phyloP scores from a whole-genome alignment of 2,797 vertebrate genomes.

The Loris lydekkerianus region DNA sequence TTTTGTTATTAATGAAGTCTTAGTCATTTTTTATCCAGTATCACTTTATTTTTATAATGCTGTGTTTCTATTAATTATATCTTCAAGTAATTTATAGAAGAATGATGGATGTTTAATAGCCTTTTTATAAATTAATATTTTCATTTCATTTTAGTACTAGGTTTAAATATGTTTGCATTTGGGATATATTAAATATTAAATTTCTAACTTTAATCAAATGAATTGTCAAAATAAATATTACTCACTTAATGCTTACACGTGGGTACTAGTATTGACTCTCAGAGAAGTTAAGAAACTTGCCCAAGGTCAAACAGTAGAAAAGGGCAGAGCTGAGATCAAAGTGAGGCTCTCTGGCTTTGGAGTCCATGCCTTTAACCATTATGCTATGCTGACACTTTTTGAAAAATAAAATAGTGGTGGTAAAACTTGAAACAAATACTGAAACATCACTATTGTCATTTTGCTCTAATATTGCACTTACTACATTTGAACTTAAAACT shows the following conservation, averaged over 20 bases:
- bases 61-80: constrained; percentile 50
- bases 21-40: constrained; percentile 1
- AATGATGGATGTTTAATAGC: constrained; percentile 3
- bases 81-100: constrained; percentile 22
- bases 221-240: background rate
- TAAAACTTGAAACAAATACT: constrained; percentile 22
- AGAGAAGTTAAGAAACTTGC: constrained; percentile 17
- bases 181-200: background rate
- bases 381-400: background rate
- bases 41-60: background rate
- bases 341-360: background rate
- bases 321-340: background rate
- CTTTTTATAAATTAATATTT: constrained; percentile 38
- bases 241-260: background rate
- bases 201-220: constrained; percentile 35
- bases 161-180: constrained; percentile 49
- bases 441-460: background rate
- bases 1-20: background rate
- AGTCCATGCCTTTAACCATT: background rate
- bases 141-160: constrained; percentile 30
- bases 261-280: background rate
- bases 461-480: background rate
- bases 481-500: background rate
- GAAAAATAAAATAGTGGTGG: constrained; percentile 1
- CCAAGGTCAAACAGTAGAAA: background rate